phyloP scores from a whole-genome alignment of 1,140 invertebrate species.

The Zeugodacus cucurbitae region DNA sequence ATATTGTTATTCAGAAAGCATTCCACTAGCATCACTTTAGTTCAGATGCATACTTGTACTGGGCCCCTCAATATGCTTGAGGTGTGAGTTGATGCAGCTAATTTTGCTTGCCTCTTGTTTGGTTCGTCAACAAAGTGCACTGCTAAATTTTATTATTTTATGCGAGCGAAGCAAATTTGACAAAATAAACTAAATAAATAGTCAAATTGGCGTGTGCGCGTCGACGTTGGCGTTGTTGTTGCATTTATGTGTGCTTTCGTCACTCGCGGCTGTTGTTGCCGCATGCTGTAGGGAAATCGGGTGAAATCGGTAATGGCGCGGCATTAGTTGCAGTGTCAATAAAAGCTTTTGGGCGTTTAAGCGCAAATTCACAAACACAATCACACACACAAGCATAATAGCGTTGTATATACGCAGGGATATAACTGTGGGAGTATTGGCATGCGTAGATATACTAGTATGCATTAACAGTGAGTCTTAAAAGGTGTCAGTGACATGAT shows the following conservation, averaged over 20 bases:
- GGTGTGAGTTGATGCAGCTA: neutral
- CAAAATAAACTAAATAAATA: constrained; percentile 3
- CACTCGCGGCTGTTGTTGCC: neutral
- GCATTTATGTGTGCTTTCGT: neutral
- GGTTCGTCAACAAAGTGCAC: neutral
- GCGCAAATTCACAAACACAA: neutral
- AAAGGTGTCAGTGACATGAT: neutral
- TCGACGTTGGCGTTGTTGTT: neutral
- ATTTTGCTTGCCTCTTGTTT: neutral
- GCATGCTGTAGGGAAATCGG: neutral
- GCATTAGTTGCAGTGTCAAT: constrained; percentile 20
- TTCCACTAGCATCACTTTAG: no score
- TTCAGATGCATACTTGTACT: no score
- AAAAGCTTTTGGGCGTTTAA: neutral
- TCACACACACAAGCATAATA: neutral
- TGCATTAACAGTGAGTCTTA: neutral
- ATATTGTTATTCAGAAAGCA: no score
- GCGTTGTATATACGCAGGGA: neutral
- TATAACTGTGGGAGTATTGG: neutral
- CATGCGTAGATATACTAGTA: neutral
- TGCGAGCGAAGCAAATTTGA: neutral
- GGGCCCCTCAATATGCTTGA: no score
- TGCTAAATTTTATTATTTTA: neutral
- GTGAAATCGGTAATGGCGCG: neutral
- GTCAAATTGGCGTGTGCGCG: neutral